These are phyloP conservation scores for Ctenodactylus gundi DNA, from an alignment of 2,113 vertebrate species.

Conservation along the genomic window DNA sequence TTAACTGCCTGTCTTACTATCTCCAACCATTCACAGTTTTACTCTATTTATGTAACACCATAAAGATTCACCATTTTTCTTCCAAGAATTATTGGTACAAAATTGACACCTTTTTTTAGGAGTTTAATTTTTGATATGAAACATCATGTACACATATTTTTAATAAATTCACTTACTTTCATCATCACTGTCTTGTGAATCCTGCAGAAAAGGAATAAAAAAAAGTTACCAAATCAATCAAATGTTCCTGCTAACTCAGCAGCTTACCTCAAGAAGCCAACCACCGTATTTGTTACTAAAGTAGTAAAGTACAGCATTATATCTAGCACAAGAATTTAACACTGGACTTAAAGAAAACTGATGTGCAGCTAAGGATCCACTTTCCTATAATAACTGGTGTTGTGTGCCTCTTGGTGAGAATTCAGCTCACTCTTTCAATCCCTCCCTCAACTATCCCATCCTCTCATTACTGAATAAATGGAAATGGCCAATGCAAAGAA, in stretches of 20 bases:
- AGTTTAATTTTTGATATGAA: conserved; percentile 14
- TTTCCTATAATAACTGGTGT: neutral
- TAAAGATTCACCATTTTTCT: neutral
- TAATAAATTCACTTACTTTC: conserved; percentile 89
- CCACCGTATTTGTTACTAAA: conserved; percentile 7
- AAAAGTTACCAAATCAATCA: neutral
- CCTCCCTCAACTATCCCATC: neutral
- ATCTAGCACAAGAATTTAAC: neutral
- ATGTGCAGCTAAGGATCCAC: neutral
- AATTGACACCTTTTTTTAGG: neutral
- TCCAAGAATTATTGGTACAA: neutral
- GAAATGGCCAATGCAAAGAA: neutral
- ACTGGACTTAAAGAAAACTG: conserved; percentile 3
- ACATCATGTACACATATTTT: rapidly evolving
- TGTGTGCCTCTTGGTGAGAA: neutral
- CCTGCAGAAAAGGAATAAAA: conserved; percentile 83
- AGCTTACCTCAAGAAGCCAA: conserved; percentile 32
- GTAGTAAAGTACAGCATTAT: neutral
- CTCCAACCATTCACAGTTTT: conserved; percentile 37
- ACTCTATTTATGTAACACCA: neutral
- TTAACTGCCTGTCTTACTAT: neutral
- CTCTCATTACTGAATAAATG: neutral
- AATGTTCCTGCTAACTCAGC: neutral
- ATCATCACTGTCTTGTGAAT: conserved; percentile 98
- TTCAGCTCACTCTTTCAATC: neutral